Evolutionary conservation across 2,797 vertebrate genomes (phyloP), one percentile per base, ranked within the genome.

Genomic region (Novumbra hubbsi): DNA sequence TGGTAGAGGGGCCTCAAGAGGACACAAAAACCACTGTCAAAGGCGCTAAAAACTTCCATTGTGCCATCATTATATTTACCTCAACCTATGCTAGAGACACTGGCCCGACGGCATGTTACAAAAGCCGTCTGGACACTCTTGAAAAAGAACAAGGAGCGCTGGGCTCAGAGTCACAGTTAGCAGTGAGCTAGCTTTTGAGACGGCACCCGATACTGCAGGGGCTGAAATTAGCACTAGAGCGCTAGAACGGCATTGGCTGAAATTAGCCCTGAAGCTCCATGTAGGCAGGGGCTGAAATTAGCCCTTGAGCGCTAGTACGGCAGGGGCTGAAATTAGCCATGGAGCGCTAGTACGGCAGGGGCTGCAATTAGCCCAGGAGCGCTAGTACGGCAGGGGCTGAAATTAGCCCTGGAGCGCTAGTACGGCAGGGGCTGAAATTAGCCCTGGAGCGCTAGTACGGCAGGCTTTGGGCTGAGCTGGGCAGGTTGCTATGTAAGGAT

Each of bases 401-500:
- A 64, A 27, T 64, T 32, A 64, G 21, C 55, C 11, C 55, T 60
- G 9, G 28, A 64, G 28, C 62, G 78, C 68, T 24, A 73, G 78
- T 71, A n/a, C 21, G 3, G 55, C 19, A 60, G 21, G 55, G 21
- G 21, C 21, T 60, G 19, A 19, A 60, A 21, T 60, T 24, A 60
- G 16, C 49, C 5, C 49, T 50, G 19, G 24, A 60, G 21, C 55
- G 78, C 68, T 55, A 73, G 78, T 71, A 83, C 87, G 85, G 84
- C 78, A 80, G 87, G 84, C 77, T 78, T 81, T 52, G 64, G 83
- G 86, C 68, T 83, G n/a, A 28, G 27, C 78, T 1, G 81, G 74
- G 60, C 34, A 67, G 41, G 74, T 83, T 83, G 95, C 95, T 99
- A 99, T 95, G 97, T 98, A 76, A 96, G 93, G 78, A 98, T 92